Evolutionary conservation across 2,888 invertebrate genomes (phyloP), one percentile per base, ranked within the genome.

Genomic region (Neria commutata): DNA sequence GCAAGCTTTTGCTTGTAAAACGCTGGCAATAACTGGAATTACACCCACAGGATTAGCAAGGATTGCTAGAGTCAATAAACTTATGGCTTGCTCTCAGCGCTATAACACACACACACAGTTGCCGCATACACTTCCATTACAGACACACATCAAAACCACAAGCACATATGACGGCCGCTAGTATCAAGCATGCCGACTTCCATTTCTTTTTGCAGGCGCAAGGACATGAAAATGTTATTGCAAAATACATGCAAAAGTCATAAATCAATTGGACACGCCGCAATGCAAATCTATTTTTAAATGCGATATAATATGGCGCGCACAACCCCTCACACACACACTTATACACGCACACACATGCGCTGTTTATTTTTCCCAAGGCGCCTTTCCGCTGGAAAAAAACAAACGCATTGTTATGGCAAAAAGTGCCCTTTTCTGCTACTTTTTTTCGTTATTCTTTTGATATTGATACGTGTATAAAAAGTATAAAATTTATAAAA

Each of bases 261-360:
- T 79, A 79, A 79, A 79, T 79, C 79, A 79, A 80, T 78, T 77
- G 74, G 79, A 74, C 76, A 77, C 77, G 76, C 76, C 75, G 66
- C 69, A 76, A 77, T 75, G 75, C 75, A 79, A 79, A 79, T 79
- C 79, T 79, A 76, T 77, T 76, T 80, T 80, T 80, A 80, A 79
- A 78, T 78, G 77, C 79, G 70, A 78, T 78, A 78, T 79, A 79
- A 79, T 79, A 77, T 68, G 42, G 42, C 21, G 42, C 17, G 21
- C n/a, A 42, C 42, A 17, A 19, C 42, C 42, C 42, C 14, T 33
- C 33, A 29, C 50, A 40, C 47, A 48, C 24, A 48, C 47, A 48
- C 47, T n/a, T 19, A 29, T 3, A 33, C 33, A 50, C n/a, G 49
- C 26, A 56, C 63, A 65, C 60, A 58, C 70, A 37, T 73, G 62